Conservation (phyloP, 2,113 vertebrate species). For the Albula glossodonta region DNA sequence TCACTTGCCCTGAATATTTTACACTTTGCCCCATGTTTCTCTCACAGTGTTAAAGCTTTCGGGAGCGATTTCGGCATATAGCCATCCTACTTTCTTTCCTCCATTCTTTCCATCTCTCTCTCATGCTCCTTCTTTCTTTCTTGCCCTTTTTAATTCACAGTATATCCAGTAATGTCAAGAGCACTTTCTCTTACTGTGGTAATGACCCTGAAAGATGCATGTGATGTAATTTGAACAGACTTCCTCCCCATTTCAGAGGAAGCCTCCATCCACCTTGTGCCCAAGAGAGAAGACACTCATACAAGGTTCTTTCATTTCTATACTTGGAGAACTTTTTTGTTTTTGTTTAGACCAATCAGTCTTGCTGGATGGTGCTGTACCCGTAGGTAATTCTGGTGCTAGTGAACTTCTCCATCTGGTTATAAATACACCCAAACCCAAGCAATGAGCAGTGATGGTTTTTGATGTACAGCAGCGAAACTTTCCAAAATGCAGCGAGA, state of each 20-base stretch:
- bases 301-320: not conserved
- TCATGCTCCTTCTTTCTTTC: slow-evolving; percentile 31
- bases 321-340: not conserved
- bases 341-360: not conserved
- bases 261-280: slow-evolving; percentile 19
- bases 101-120: slow-evolving; percentile 32
- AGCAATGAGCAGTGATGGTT: not conserved
- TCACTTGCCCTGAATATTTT: slow-evolving; percentile 62
- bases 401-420: slow-evolving; percentile 20
- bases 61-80: not conserved
- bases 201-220: slow-evolving; percentile 60
- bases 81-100: slow-evolving; percentile 18
- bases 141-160: slow-evolving; percentile 1
- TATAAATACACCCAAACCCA: slow-evolving; percentile 22
- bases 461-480: slow-evolving; percentile 11
- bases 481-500: not conserved
- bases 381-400: not conserved
- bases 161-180: slow-evolving; percentile 15
- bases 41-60: slow-evolving; percentile 4
- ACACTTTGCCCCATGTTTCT: slow-evolving; percentile 28
- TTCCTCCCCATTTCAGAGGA: slow-evolving; percentile 48
- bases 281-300: not conserved
- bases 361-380: not conserved
- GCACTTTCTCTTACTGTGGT: slow-evolving; percentile 30
- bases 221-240: slow-evolving; percentile 62